Base-by-base conservation (phyloP, 2,113 vertebrate genomes). In the Anolis sagrei region DNA sequence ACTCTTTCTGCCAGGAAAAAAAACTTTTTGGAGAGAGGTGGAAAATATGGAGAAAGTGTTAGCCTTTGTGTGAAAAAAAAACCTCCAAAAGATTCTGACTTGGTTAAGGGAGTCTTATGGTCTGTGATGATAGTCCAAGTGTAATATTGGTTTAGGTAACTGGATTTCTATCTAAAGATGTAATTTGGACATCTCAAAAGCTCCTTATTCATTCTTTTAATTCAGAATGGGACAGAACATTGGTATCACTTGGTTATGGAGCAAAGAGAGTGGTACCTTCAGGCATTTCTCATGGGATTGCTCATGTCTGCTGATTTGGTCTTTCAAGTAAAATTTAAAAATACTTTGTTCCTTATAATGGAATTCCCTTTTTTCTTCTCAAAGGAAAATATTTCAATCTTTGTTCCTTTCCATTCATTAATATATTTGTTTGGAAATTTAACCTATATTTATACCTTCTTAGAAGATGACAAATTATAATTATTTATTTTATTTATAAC, bases 301-400 rank as follows among this genome's bases (percentile, higher is more conserved):
- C 76, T 89, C 83, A 75, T 32, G 77, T 61, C 0, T 79, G 23
- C 75, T 75, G 49, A 27, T 85, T 87, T 79, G 89, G 75, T 80
- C 83, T 83, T 89, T 88, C 69, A 34, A 68, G 86, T 76, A 68
- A 84, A 86, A 44, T 44, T 89, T 70, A 76, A 77, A 86, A 81
- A 44, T 68, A 34, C 34, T 36, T 85, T 82, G 34, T 58, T 39
- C 16, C 34, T 48, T 48, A 48, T 54, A 75, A 39, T 68, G 32
- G 7, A 36, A 2, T 27, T 39, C 19, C 0, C 18, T 70, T 84
- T 49, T 49, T 54, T 58, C 14, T 86, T 79, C 48, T 23, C n/a
- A 62, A 48, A 25, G 10, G 14, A 48, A 7, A 51, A 27, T 79
- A 74, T 64, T 74, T 36, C 29, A 80, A 29, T n/a, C 5, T 27